These are phyloP conservation scores for Artibeus jamaicensis DNA, from an alignment of 2,797 vertebrate species.

Conservation along the genomic window DNA sequence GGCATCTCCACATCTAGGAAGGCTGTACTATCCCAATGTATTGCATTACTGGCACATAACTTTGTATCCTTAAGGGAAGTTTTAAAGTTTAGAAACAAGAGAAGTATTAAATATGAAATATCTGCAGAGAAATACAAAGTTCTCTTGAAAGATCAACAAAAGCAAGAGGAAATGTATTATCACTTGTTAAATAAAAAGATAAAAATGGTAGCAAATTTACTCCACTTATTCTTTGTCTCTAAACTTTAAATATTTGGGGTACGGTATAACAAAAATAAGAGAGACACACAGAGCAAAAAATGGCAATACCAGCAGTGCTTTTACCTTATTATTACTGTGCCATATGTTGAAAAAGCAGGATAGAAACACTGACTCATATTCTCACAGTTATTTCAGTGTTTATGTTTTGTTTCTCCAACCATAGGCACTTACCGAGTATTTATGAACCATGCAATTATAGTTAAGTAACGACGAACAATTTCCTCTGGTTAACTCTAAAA, in stretches of 20 bases:
- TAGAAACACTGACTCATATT: background rate
- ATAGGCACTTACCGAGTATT: background rate
- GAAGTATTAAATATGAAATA: background rate
- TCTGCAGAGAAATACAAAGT: constrained; percentile 15
- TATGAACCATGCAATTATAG: background rate
- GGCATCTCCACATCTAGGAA: background rate
- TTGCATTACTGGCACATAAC: background rate
- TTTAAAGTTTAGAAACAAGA: background rate
- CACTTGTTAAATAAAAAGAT: background rate
- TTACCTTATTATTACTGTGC: constrained; percentile 10
- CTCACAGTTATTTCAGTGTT: constrained; percentile 17
- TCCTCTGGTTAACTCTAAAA: background rate
- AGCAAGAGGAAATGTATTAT: background rate
- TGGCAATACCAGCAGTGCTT: background rate
- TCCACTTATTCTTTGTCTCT: background rate
- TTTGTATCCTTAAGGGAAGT: background rate
- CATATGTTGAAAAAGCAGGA: constrained; percentile 24
- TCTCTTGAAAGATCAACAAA: background rate
- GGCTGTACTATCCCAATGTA: background rate
- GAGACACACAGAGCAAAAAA: background rate
- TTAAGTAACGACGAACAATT: background rate
- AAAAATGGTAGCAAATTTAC: background rate
- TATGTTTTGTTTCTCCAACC: constrained; percentile 27
- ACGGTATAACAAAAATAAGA: background rate
- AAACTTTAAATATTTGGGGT: background rate